Percentiles rank a stretch among this genome's conserved stretches.
These are phyloP conservation scores for Grantiella picta DNA, from an alignment of 2,113 vertebrate genomes.

Conservation along the genomic window DNA sequence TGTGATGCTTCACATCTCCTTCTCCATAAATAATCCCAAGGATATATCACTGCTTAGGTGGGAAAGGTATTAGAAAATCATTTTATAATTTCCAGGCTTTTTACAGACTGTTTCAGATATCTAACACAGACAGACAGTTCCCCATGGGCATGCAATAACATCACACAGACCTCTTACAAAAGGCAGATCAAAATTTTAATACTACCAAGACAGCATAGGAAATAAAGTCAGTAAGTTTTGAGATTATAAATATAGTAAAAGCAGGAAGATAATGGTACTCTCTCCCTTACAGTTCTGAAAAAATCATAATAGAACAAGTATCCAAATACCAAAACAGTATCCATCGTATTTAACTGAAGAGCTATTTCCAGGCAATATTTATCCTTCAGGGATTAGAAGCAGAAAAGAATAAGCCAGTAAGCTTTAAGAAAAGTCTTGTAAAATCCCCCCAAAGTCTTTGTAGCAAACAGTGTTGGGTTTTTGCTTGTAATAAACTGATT, in stretches of 20 bases:
- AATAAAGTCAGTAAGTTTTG: background rate
- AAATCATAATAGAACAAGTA: background rate
- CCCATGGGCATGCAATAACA: background rate
- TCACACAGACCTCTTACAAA: background rate
- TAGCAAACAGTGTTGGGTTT: background rate
- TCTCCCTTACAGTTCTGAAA: background rate
- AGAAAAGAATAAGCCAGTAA: background rate
- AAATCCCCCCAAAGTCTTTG: background rate
- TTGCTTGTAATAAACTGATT: background rate
- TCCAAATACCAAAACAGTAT: background rate
- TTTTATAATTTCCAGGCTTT: background rate
- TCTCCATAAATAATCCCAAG: background rate
- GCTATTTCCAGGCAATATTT: background rate
- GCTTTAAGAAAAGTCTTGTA: background rate
- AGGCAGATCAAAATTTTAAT: background rate
- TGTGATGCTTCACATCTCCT: background rate
- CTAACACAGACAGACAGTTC: background rate
- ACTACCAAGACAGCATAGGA: background rate
- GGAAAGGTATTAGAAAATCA: background rate
- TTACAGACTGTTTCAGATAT: background rate
- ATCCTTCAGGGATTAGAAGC: background rate
- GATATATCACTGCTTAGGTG: background rate
- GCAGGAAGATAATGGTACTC: background rate
- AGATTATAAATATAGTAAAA: background rate
- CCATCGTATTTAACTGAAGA: background rate